phyloP scores from a whole-genome alignment of 2,797 vertebrate genomes.

The Setipinna tenuifilis region DNA sequence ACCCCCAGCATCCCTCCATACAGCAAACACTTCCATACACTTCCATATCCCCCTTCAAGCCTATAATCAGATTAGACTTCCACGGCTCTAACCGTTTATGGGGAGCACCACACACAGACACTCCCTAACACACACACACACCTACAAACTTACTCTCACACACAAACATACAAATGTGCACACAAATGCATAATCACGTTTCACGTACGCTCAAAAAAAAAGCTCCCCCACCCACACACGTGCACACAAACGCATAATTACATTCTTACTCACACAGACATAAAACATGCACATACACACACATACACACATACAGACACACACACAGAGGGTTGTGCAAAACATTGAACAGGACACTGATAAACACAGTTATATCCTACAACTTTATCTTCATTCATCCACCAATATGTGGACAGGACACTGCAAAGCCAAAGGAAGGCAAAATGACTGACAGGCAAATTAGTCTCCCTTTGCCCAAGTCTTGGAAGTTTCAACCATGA shows the following conservation, averaged over 20 bases:
- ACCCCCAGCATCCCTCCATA: not conserved
- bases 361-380: not conserved
- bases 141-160: not conserved
- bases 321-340: not conserved
- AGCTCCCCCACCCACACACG: slow-evolving; percentile 33
- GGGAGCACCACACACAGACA: slow-evolving; percentile 19
- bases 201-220: not conserved
- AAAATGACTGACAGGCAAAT: not conserved
- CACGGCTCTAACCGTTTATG: slow-evolving; percentile 58
- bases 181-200: not conserved
- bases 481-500: not conserved
- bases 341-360: slow-evolving; percentile 22
- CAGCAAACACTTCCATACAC: slow-evolving; percentile 14
- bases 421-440: not conserved
- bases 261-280: slow-evolving; percentile 10
- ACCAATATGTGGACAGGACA: not conserved
- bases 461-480: not conserved
- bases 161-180: slow-evolving; percentile 18
- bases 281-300: not conserved
- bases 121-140: slow-evolving; percentile 7
- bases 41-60: slow-evolving; percentile 60
- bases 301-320: not conserved
- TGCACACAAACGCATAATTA: not conserved
- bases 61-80: slow-evolving; percentile 67
- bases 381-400: not conserved